Evolutionary conservation across 2,888 invertebrate genomes (phyloP).

Genomic region (Chironomus riparius): DNA sequence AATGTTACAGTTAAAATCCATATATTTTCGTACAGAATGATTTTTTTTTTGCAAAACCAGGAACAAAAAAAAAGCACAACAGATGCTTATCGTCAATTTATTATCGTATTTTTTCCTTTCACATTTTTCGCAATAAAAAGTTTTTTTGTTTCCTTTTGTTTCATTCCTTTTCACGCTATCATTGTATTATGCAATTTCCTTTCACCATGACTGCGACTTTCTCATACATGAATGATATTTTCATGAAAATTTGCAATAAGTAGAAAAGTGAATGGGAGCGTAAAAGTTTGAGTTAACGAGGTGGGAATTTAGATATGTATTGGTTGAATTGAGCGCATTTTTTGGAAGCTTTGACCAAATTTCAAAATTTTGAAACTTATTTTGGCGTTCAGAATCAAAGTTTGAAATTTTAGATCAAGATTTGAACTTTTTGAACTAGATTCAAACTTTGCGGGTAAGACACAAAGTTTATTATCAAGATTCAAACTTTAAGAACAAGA

Average conservation of each 20-base stretch:
- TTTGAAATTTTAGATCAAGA: no score
- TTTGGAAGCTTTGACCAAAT: no score
- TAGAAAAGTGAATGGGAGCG: neutral
- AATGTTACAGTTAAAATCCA: slow-evolving; percentile 1
- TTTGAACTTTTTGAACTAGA: no score
- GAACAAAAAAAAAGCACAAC: slow-evolving; percentile 4
- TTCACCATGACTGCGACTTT: neutral
- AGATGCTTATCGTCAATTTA: slow-evolving; percentile 26
- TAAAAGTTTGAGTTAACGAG: neutral
- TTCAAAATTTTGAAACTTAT: no score
- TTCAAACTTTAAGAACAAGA: no score
- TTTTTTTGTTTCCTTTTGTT: neutral
- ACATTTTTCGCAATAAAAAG: slow-evolving; percentile 10
- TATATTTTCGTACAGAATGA: slow-evolving; percentile 1
- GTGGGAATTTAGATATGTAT: neutral
- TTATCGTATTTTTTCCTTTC: slow-evolving; percentile 16
- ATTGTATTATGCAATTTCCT: slow-evolving; percentile 18
- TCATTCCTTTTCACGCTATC: slow-evolving; percentile 8
- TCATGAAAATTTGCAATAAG: neutral
- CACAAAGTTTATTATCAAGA: no score
- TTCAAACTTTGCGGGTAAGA: no score
- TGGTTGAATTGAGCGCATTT: no score
- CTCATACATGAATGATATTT: neutral
- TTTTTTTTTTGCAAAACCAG: neutral
- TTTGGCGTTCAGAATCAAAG: no score